Evolutionary conservation across 2,113 vertebrate genomes (phyloP).

Genomic region (Gavialis gangeticus): DNA sequence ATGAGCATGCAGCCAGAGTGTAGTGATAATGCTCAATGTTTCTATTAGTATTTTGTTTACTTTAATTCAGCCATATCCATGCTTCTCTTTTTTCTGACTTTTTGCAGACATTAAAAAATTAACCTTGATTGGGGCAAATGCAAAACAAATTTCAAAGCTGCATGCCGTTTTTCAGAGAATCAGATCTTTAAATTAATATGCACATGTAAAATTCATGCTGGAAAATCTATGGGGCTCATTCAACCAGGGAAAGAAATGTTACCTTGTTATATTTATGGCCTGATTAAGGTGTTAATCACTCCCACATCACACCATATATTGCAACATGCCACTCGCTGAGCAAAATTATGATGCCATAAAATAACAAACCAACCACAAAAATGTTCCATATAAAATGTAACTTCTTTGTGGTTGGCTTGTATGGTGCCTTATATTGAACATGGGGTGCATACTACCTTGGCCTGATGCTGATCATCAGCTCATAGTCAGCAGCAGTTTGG

Average conservation of each 20-base stretch:
- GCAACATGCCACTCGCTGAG: no score
- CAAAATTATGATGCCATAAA: no score
- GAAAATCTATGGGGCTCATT: slow-evolving; percentile 21
- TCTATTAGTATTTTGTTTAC: background rate
- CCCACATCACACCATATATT: no score
- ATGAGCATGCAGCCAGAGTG: background rate
- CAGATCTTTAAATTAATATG: background rate
- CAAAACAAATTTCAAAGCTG: slow-evolving; percentile 27
- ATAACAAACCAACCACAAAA: no score
- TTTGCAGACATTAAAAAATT: background rate
- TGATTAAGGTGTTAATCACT: no score
- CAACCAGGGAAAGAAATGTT: background rate
- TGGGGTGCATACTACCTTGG: no score
- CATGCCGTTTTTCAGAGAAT: background rate
- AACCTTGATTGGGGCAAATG: slow-evolving; percentile 9
- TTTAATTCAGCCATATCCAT: background rate
- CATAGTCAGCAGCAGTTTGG: no score
- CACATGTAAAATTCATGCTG: background rate
- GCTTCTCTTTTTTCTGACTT: background rate
- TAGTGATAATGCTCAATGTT: background rate
- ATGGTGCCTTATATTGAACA: no score
- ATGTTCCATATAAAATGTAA: no score
- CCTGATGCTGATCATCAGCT: no score
- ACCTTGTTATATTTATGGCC: no score
- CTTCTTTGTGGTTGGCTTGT: no score